Conservation (phyloP, 1,140 invertebrate genomes). For the Battus philenor region DNA sequence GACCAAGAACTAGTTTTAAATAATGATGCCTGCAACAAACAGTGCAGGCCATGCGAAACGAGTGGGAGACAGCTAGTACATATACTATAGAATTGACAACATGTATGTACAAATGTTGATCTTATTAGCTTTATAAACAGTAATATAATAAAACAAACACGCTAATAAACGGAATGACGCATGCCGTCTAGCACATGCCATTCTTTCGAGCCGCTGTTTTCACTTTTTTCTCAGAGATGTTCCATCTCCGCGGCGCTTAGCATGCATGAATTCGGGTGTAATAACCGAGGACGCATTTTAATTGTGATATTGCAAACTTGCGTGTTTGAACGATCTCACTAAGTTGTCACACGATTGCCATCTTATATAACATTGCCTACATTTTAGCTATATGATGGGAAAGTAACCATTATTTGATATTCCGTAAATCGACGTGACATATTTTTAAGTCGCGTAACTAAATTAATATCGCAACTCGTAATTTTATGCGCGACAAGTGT, state of each 20-base stretch:
- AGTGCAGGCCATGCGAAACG: too few relatives aligned
- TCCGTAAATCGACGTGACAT: constrained; percentile 1
- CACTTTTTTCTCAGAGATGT: constrained; percentile 44
- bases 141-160: too few relatives aligned
- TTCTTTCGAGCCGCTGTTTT: constrained; percentile 25
- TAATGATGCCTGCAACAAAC: too few relatives aligned
- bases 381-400: neutral
- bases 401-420: neutral
- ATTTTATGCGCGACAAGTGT: too few relatives aligned
- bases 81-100: too few relatives aligned
- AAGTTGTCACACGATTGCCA: constrained; percentile 28
- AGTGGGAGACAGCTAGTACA: too few relatives aligned
- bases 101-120: too few relatives aligned
- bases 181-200: neutral
- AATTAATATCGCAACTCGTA: neutral
- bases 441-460: neutral
- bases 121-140: too few relatives aligned
- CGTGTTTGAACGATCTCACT: constrained; percentile 42
- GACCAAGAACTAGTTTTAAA: too few relatives aligned
- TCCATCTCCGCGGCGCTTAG: constrained; percentile 32
- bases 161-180: too few relatives aligned
- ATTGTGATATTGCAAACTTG: constrained; percentile 49
- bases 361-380: constrained; percentile 19
- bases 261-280: constrained; percentile 62
- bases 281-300: constrained; percentile 49